Percentiles rank a stretch among this genome's conserved stretches.
phyloP scores from a whole-genome alignment of 1,140 invertebrate genomes.

The Brachionus rubens region DNA sequence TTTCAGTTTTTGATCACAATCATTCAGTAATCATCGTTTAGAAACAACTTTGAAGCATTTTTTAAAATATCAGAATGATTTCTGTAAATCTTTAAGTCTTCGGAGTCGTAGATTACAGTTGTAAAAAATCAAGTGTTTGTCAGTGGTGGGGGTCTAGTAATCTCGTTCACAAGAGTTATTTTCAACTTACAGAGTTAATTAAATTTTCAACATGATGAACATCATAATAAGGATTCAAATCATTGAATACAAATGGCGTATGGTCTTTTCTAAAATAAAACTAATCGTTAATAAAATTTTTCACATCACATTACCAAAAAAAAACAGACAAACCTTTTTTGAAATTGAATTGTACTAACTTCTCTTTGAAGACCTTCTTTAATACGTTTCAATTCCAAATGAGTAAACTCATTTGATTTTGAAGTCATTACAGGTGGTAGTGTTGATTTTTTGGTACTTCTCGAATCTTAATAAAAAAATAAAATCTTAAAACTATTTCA shows the following conservation, averaged over 20 bases:
- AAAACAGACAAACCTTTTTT: background rate
- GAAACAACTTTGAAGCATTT: no score
- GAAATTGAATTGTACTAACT: slow-evolving; percentile 4
- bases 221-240: slow-evolving; percentile 42
- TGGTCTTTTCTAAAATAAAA: slow-evolving; percentile 39
- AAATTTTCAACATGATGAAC: slow-evolving; percentile 4
- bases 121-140: no score
- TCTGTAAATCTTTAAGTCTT: no score
- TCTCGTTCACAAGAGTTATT: no score
- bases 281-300: background rate
- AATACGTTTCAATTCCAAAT: slow-evolving; percentile 4
- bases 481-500: background rate
- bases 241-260: slow-evolving; percentile 44
- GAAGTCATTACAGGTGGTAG: background rate
- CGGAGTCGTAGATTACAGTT: no score
- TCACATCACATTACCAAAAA: background rate
- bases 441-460: slow-evolving; percentile 5
- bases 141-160: no score
- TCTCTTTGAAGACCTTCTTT: background rate
- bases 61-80: no score
- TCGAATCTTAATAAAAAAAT: background rate
- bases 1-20: no score
- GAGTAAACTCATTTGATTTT: slow-evolving; percentile 16
- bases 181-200: slow-evolving; percentile 12
- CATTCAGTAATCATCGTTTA: no score